Percentiles rank a stretch among this genome's conserved stretches.
phyloP scores from a whole-genome alignment of 37 sponge, comb jelly and placozoan species.

The Geodia barretti region DNA sequence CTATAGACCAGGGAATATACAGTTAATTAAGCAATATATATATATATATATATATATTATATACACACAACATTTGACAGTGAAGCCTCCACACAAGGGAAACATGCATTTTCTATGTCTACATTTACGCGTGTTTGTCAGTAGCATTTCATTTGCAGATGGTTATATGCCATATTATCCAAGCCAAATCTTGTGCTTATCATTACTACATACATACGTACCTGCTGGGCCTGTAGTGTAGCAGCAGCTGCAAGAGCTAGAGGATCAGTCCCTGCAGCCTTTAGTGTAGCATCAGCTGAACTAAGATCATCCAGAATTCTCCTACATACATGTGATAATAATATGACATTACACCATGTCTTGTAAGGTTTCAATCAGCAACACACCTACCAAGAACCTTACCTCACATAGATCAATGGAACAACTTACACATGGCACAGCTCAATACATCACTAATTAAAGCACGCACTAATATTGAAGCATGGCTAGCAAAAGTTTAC shows the following conservation, averaged over 20 bases:
- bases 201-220: too few relatives aligned
- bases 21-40: not conserved
- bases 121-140: not conserved
- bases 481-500: too few relatives aligned
- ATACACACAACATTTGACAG: not conserved
- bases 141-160: not conserved
- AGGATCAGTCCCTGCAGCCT: conserved; percentile 2
- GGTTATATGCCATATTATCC: too few relatives aligned
- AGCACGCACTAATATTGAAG: too few relatives aligned
- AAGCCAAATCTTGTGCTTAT: too few relatives aligned
- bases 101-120: too few relatives aligned
- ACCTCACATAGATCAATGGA: too few relatives aligned
- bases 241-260: conserved; percentile 28
- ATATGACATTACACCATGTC: too few relatives aligned
- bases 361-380: too few relatives aligned
- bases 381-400: too few relatives aligned
- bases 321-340: conserved; percentile 23
- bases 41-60: not conserved
- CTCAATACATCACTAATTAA: too few relatives aligned
- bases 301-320: conserved; percentile 64
- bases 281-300: conserved; percentile 42
- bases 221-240: conserved; percentile 39
- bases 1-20: not conserved
- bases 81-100: not conserved
- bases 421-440: too few relatives aligned